Evolutionary conservation across 2,797 vertebrate species (phyloP).

Genomic region (Allochrocebus solatus): DNA sequence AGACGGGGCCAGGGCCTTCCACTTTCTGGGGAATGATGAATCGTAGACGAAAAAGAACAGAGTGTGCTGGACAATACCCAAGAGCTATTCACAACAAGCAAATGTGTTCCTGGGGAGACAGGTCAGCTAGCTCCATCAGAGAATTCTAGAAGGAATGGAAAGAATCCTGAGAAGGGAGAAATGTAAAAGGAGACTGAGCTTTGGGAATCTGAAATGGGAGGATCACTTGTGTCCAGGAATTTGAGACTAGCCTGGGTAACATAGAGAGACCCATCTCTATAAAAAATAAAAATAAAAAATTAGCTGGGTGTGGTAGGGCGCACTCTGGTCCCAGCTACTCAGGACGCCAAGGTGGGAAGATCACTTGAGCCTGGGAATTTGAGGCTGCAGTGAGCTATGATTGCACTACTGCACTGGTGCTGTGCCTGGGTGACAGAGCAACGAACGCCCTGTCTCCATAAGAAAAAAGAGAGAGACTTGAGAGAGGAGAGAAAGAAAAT

Average conservation of each 20-base stretch:
- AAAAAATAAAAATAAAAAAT: neutral
- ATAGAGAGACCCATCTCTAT: neutral
- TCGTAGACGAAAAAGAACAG: neutral
- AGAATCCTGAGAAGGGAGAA: neutral
- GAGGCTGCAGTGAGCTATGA: neutral
- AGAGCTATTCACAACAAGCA: neutral
- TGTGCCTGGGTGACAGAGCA: neutral
- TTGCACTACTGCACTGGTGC: neutral
- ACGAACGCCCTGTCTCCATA: neutral
- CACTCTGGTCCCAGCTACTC: neutral
- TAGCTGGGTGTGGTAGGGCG: neutral
- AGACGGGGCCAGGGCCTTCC: neutral
- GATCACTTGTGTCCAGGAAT: neutral
- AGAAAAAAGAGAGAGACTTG: rapidly evolving
- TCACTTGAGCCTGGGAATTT: neutral
- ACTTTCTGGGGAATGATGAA: neutral
- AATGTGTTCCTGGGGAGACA: neutral
- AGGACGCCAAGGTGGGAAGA: neutral
- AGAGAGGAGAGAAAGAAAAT: neutral
- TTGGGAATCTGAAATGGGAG: neutral
- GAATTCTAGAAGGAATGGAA: neutral
- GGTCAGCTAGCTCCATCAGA: neutral
- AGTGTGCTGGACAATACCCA: neutral
- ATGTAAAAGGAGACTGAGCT: neutral
- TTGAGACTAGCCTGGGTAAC: neutral